A percentile compares a stretch with the other conserved stretches of the same genome.
These are phyloP conservation scores for Tichodroma muraria DNA, from an alignment of 2,113 vertebrate species.

Conservation along the genomic window DNA sequence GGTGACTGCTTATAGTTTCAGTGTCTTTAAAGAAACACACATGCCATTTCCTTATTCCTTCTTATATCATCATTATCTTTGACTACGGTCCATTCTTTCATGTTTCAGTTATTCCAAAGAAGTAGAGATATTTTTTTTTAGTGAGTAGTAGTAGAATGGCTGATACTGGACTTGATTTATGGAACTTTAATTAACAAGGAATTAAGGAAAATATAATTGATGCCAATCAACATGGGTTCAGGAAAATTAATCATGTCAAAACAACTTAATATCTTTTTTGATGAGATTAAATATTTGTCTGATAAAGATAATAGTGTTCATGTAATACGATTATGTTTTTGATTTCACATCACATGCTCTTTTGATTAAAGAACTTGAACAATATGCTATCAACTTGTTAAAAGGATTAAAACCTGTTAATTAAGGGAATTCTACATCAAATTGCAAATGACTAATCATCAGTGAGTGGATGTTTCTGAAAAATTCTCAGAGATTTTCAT, in stretches of 20 bases:
- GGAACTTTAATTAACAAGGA: slow-evolving; percentile 20
- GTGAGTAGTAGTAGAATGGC: not conserved
- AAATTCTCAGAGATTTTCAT: not conserved
- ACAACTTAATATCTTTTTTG: slow-evolving; percentile 19
- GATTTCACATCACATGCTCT: not conserved
- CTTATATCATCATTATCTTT: not conserved
- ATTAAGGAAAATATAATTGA: slow-evolving; percentile 20
- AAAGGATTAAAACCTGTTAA: slow-evolving; percentile 30
- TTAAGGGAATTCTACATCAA: not conserved
- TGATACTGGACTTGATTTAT: not conserved
- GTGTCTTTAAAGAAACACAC: not conserved
- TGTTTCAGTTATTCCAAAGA: not conserved
- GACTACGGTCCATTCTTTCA: not conserved
- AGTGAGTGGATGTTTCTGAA: not conserved
- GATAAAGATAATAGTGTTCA: slow-evolving; percentile 11
- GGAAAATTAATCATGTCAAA: slow-evolving; percentile 14
- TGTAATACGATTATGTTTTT: slow-evolving; percentile 30
- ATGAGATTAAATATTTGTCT: slow-evolving; percentile 36
- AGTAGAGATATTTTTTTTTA: not conserved
- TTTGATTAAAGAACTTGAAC: slow-evolving; percentile 43
- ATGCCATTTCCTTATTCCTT: not conserved
- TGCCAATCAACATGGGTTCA: not conserved
- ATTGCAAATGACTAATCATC: slow-evolving; percentile 5
- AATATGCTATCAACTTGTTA: slow-evolving; percentile 18
- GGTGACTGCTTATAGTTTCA: not conserved